A percentile compares a stretch with the other conserved stretches of the same genome.
Evolutionary conservation across 2,888 invertebrate species (phyloP).

Genomic region (Mamestra brassicae): DNA sequence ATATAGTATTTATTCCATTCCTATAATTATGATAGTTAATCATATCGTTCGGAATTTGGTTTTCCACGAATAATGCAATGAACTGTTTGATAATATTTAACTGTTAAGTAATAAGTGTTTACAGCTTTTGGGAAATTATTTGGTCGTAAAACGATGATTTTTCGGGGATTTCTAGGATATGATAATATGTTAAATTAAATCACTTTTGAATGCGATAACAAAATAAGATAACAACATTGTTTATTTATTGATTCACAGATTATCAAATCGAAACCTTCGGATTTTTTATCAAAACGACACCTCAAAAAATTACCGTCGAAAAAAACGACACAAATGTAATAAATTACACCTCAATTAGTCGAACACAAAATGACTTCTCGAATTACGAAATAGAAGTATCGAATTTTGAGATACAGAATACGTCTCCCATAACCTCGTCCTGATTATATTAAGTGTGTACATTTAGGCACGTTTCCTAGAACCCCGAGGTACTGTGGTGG

Average conservation of each 20-base stretch:
- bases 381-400: conserved; percentile 28
- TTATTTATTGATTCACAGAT: conserved; percentile 12
- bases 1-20: conserved; percentile 55
- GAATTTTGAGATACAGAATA: conserved; percentile 45
- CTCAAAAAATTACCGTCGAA: conserved; percentile 1
- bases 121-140: conserved; percentile 9
- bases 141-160: neutral
- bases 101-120: conserved; percentile 18
- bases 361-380: conserved; percentile 13
- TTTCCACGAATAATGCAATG: conserved; percentile 57
- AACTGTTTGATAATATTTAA: neutral
- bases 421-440: conserved; percentile 52
- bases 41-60: conserved; percentile 61
- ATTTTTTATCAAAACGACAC: conserved; percentile 11
- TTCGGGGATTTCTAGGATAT: neutral
- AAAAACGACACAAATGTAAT: conserved; percentile 13
- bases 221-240: conserved; percentile 4
- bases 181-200: conserved; percentile 8
- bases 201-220: conserved; percentile 16
- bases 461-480: conserved; percentile 72
- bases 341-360: conserved; percentile 55
- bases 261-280: neutral
- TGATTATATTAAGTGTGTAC: conserved; percentile 61
- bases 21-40: conserved; percentile 70
- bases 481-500: conserved; percentile 80